Percentiles rank a stretch among this genome's conserved stretches.
phyloP scores from a whole-genome alignment of 2,113 vertebrate species.

The Trachemys scripta region DNA sequence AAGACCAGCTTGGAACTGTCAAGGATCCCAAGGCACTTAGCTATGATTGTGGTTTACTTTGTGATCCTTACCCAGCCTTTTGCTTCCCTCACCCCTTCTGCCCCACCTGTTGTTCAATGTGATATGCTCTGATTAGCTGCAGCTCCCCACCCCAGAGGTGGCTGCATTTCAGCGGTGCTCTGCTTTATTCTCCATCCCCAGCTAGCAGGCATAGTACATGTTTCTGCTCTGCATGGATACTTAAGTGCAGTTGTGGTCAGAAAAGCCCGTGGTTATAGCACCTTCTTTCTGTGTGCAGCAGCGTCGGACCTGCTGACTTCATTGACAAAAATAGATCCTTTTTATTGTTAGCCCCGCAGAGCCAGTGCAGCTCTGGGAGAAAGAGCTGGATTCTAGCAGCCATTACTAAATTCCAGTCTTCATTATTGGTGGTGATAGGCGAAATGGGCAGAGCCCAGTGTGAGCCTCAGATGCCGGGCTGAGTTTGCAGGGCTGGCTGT shows the following conservation, averaged over 20 bases:
- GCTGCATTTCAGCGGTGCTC: not conserved
- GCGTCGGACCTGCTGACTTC: not conserved
- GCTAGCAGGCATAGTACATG: not conserved
- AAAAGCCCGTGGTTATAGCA: not conserved
- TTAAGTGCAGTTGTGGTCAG: not conserved
- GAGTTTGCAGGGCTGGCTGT: not conserved
- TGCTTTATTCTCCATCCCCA: not conserved
- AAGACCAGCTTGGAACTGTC: not conserved
- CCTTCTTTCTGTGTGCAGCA: fast-evolving
- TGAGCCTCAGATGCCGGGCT: not conserved
- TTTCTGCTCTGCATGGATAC: not conserved
- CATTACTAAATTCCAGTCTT: not conserved
- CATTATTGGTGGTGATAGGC: not conserved
- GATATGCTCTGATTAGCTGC: not conserved
- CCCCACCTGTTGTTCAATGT: not conserved
- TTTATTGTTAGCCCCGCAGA: not conserved
- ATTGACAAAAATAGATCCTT: not conserved
- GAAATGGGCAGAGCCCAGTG: not conserved
- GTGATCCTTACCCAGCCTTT: not conserved
- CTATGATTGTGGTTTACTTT: not conserved
- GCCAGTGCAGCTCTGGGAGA: not conserved
- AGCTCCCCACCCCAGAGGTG: not conserved
- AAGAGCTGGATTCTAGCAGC: not conserved
- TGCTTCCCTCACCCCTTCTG: not conserved
- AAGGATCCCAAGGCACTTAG: not conserved